A percentile compares a stretch with the other conserved stretches of the same genome.
Conservation (phyloP, 2,113 vertebrate species). For the Bos javanicus region DNA sequence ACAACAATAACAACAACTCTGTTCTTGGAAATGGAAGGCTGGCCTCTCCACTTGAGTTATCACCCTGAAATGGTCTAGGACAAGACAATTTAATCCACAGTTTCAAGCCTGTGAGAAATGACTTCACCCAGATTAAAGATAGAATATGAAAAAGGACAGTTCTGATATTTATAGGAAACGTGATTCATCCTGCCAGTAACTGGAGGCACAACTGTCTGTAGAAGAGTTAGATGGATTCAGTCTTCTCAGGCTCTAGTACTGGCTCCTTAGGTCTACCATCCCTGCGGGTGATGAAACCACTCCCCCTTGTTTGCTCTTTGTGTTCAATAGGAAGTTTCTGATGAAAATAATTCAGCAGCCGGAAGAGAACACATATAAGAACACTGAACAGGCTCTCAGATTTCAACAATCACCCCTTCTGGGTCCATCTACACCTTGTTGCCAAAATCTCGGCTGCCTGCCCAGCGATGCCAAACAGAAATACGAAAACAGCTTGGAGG, state of each 20-base stretch:
- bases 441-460: background rate
- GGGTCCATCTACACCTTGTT: background rate
- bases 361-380: background rate
- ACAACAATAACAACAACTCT: background rate
- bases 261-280: background rate
- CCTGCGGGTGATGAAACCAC: rapidly evolving
- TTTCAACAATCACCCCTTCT: background rate
- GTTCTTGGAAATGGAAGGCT: background rate
- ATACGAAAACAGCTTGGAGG: background rate
- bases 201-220: background rate
- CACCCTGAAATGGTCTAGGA: background rate
- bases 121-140: background rate
- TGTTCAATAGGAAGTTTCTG: background rate
- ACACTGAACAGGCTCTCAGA: background rate
- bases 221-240: too few species aligned
- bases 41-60: background rate
- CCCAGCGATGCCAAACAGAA: background rate
- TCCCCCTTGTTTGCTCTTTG: background rate
- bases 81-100: background rate
- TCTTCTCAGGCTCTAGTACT: background rate
- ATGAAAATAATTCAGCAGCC: background rate
- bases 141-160: background rate
- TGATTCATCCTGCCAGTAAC: slow-evolving; percentile 11
- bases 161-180: background rate
- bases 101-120: background rate